Evolutionary conservation across 23 tunicate genomes (phyloP), one percentile per base, ranked within the genome.

Genomic region (Botrylloides violaceus): DNA sequence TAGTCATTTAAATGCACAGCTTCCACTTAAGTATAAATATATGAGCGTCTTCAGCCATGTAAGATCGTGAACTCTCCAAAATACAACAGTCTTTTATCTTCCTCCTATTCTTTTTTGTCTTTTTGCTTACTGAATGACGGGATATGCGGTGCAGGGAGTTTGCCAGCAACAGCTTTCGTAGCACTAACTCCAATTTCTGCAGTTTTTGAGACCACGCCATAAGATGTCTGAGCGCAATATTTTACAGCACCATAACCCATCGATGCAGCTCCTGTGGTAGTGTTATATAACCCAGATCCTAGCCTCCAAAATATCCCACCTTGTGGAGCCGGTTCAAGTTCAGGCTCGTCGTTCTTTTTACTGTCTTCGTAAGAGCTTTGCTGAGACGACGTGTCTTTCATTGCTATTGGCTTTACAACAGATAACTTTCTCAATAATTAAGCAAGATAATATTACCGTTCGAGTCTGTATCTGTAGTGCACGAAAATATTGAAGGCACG

Each of bases 171-270:
- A 6, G 88, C 79, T 66, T 78, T 79, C 0, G 88, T 77, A 1
- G 96, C 96, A 66, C 77, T 81, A 1, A 78, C 84, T 15, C 96
- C 96, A 31, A 88, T 83, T 64, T 88, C 96, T 24, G 96, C 85
- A 23, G 96, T 88, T 84, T 90, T 90, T 36, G 97, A 76, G 5
- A 83, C 97, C 5, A 80, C 97, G 4, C 76, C 76, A 72, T 74
- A 74, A 19, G 85, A 79, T 22, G 97, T 83, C 33, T 78, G 77
- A 24, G 90, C 97, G 26, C 83, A 88, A 62, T 80, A 76, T 64
- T 90, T 90, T 2, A 90, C 90, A 33, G 97, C 97, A 21, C 97
- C 97, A 33, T 68, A 79, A 29, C 91, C 83, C 66, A 84, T 27
- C 24, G 77, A 76, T 2, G 83, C 97, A 22, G 97, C 88, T 61